These are phyloP conservation scores for Anoplophora glabripennis DNA, from an alignment of 1,140 invertebrate species.

Conservation along the genomic window DNA sequence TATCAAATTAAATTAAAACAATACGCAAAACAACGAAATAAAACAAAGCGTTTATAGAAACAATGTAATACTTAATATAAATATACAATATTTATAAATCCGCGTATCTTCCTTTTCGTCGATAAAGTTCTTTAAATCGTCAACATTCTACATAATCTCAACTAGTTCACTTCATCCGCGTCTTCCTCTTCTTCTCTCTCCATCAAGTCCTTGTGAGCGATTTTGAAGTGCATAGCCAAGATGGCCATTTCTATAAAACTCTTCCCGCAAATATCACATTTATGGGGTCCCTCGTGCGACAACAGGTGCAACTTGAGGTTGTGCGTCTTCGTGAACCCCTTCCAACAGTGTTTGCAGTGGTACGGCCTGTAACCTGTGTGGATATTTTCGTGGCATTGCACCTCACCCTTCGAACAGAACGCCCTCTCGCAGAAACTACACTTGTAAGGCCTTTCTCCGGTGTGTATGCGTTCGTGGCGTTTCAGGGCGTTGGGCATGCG, in stretches of 20 bases:
- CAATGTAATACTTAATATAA: conserved; percentile 5
- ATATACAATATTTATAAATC: conserved; percentile 1
- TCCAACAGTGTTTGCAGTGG: conserved; percentile 66
- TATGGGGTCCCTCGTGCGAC: conserved; percentile 32
- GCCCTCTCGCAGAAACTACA: conserved; percentile 38
- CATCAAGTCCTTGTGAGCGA: conserved; percentile 13
- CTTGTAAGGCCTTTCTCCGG: conserved; percentile 40
- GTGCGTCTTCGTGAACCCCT: conserved; percentile 55
- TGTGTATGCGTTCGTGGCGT: conserved; percentile 45
- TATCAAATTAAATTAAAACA: too few species aligned
- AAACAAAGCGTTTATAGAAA: background rate
- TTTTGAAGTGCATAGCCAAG: conserved; percentile 31
- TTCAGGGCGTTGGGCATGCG: conserved; percentile 48
- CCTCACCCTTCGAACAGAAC: conserved; percentile 36
- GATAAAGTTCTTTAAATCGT: too few species aligned
- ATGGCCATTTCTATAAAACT: conserved; percentile 30
- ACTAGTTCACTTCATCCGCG: background rate
- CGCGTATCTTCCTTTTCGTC: too few species aligned
- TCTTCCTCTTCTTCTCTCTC: background rate
- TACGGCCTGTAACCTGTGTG: conserved; percentile 75
- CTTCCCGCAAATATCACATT: conserved; percentile 31
- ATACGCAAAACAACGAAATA: too few species aligned
- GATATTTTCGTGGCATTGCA: conserved; percentile 52
- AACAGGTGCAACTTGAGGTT: conserved; percentile 38
- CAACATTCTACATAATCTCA: too few species aligned